Evolutionary conservation across 2,888 invertebrate species (phyloP).

Genomic region (Dasysyrphus tricinctus): DNA sequence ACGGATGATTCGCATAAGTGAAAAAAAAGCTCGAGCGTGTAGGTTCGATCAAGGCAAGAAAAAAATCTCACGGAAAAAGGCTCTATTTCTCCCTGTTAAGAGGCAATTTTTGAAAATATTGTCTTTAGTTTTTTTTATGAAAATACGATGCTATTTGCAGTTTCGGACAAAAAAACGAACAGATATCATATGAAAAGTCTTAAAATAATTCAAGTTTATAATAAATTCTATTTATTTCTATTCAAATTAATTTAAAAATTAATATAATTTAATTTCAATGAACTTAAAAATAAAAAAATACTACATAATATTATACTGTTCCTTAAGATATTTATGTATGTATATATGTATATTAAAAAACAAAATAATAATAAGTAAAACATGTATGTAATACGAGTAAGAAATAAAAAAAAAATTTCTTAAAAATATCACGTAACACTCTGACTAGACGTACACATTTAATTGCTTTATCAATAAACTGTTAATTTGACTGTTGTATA

Average conservation of each 20-base stretch:
- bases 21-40: no score
- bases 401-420: constrained; percentile 54
- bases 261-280: background rate
- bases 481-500: constrained; percentile 53
- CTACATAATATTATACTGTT: background rate
- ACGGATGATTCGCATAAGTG: no score
- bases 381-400: constrained; percentile 4
- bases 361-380: constrained; percentile 13
- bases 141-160: no score
- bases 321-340: background rate
- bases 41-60: no score
- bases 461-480: constrained; percentile 59
- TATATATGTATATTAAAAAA: background rate
- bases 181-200: background rate
- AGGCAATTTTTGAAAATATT: no score
- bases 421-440: constrained; percentile 75
- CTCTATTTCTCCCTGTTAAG: no score
- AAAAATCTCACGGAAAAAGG: no score
- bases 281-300: background rate
- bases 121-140: no score
- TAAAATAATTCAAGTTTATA: background rate
- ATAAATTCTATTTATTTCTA: constrained; percentile 4
- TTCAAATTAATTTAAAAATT: background rate
- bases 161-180: no score
- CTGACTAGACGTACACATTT: constrained; percentile 71